A percentile compares a stretch with the other conserved stretches of the same genome.
Conservation (phyloP, 2,888 invertebrate genomes). For the Acleris sparsana region DNA sequence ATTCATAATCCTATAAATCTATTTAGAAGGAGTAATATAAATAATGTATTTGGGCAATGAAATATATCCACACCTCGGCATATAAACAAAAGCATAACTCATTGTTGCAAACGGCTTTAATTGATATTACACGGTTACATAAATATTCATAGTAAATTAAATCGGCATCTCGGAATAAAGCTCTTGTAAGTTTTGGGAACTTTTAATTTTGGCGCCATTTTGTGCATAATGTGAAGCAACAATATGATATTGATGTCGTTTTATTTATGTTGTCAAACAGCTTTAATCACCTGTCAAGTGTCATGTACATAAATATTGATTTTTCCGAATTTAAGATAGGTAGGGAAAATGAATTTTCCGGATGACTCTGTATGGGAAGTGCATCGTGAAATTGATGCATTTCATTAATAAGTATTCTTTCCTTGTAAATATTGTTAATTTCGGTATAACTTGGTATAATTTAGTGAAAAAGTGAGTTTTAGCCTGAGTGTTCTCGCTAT, state of each 20-base stretch:
- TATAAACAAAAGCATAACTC: no score
- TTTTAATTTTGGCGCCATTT: no score
- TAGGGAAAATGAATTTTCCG: slow-evolving; percentile 2
- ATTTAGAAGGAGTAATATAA: no score
- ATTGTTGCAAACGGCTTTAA: no score
- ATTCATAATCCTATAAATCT: no score
- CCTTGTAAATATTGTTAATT: not conserved
- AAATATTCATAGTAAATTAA: no score
- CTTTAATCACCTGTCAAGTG: not conserved
- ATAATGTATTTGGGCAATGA: no score
- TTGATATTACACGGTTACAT: no score
- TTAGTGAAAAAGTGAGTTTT: not conserved
- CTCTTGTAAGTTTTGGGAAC: no score
- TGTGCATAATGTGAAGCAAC: no score
- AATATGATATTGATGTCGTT: not conserved
- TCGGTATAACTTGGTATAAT: not conserved
- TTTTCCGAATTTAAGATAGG: not conserved
- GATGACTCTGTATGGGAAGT: slow-evolving; percentile 1
- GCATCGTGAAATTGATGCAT: not conserved
- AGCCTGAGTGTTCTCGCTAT: not conserved
- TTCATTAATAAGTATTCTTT: not conserved
- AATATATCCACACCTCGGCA: no score
- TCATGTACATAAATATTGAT: slow-evolving; percentile 12
- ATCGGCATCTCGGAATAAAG: no score
- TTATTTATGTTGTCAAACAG: slow-evolving; percentile 2